Evolutionary conservation across 2,797 vertebrate genomes (phyloP), one percentile per base, ranked within the genome.

Genomic region (Atherinosoma microstoma): DNA sequence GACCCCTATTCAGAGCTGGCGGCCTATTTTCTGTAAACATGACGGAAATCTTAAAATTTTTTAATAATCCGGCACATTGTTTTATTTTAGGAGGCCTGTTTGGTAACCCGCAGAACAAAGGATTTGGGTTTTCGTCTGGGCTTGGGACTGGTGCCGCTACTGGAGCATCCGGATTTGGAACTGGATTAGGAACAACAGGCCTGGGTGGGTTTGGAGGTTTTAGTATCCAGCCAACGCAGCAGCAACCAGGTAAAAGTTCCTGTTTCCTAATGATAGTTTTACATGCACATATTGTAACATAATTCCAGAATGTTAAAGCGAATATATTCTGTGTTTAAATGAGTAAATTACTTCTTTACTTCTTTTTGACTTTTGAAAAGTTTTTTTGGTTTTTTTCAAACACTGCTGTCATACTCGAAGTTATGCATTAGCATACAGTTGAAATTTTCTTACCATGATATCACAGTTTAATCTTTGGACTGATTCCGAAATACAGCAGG

Each of bases 101-200:
- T 58, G 95, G 96, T 79, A 94, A 90, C 89, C 95, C 96, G 5
- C 97, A 97, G 90, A 99, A 97, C 91, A 99, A 99, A 94, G 96
- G 96, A 11, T 99, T 99, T 91, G 97, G 97, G 66, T 99, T 99
- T 85, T 94, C 96, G 1, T 94, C 96, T 49, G 94, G 94, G 51
- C 97, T 99, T 73, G 97, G 96, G 35, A 58, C 96, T 11, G 91
- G 87, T 4, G 67, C 95, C 0, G 91, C 94, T 74, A 70, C 95
- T 24, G 93, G 95, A 38, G 82, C 94, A 64, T 92, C 95, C 11
- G 96, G 96, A 66, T 95, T 99, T 79, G 96, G 96, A 49, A 89
- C 95, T 27, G 95, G 95, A 9, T 88, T 99, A 84, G 97, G 96
- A 85, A 91, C 96, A 70, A 92, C 95, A 0, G 91, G 95, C 36